Percentiles rank a stretch among this genome's conserved stretches.
These are phyloP conservation scores for Monodelphis domestica DNA, from an alignment of 2,797 vertebrate genomes.

Conservation along the genomic window DNA sequence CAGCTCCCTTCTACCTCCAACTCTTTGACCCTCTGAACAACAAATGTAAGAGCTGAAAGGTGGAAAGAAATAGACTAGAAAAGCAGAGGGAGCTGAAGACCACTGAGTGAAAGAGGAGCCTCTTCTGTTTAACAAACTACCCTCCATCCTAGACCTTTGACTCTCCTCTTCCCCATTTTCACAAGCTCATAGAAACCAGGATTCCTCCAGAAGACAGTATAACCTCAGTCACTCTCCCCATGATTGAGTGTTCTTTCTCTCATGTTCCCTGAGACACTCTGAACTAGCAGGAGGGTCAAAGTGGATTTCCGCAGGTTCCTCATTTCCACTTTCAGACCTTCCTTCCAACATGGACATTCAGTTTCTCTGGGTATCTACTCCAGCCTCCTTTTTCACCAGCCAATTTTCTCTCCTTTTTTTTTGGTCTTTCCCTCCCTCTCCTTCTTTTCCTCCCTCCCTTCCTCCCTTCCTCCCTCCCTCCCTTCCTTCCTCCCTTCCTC, in stretches of 20 bases:
- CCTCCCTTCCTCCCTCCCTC: too few species aligned
- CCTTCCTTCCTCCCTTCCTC: too few species aligned
- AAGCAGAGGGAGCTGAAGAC: neutral
- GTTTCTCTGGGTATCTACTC: neutral
- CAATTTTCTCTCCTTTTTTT: neutral
- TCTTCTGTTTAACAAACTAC: too few species aligned
- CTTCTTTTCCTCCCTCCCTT: too few species aligned
- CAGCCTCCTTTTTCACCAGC: too few species aligned
- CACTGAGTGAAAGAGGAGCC: too few species aligned
- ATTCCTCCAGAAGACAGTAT: neutral
- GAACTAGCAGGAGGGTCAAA: neutral
- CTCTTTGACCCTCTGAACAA: neutral
- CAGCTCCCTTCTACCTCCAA: neutral
- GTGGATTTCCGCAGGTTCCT: neutral
- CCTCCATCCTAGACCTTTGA: neutral
- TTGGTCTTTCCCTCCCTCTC: too few species aligned
- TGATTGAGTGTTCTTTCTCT: neutral
- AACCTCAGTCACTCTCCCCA: neutral
- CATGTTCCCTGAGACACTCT: neutral
- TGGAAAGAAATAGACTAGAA: neutral
- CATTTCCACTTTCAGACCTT: neutral
- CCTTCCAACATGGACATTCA: neutral
- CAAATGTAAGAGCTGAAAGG: neutral
- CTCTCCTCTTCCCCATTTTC: neutral
- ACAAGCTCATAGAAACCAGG: neutral